These are phyloP conservation scores for Osmerus mordax DNA, from an alignment of 2,113 vertebrate species.

Conservation along the genomic window DNA sequence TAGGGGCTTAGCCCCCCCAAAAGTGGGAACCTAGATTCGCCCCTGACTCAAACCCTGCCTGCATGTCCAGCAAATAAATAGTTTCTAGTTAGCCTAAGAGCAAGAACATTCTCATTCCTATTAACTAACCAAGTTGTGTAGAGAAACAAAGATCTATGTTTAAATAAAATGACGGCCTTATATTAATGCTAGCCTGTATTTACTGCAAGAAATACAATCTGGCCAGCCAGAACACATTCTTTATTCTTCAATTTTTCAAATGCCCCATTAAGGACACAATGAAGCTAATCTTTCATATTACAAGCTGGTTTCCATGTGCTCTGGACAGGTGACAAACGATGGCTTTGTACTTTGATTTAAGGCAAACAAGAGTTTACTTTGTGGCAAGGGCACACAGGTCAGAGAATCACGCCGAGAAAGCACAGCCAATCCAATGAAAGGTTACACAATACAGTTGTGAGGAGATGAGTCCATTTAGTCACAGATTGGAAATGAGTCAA, in stretches of 20 bases:
- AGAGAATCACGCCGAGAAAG: constrained; percentile 36
- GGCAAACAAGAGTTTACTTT: constrained; percentile 38
- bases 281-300: too few relatives aligned
- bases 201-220: not conserved
- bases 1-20: too few relatives aligned
- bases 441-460: constrained; percentile 40
- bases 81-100: constrained; percentile 18
- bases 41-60: constrained; percentile 15
- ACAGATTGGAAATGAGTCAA: constrained; percentile 6
- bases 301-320: not conserved
- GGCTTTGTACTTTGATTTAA: constrained; percentile 45
- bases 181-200: not conserved
- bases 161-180: constrained; percentile 2
- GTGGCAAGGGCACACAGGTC: constrained; percentile 19
- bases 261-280: too few relatives aligned
- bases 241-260: not conserved
- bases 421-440: constrained; percentile 12
- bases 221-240: not conserved
- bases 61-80: constrained; percentile 21
- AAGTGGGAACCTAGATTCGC: too few relatives aligned
- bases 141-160: constrained; percentile 6
- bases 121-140: not conserved
- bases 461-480: constrained; percentile 11
- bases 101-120: constrained; percentile 20
- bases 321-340: constrained; percentile 34